Base-by-base conservation (phyloP, 1,140 invertebrate genomes). In the Leptinotarsa undecemlineata region DNA sequence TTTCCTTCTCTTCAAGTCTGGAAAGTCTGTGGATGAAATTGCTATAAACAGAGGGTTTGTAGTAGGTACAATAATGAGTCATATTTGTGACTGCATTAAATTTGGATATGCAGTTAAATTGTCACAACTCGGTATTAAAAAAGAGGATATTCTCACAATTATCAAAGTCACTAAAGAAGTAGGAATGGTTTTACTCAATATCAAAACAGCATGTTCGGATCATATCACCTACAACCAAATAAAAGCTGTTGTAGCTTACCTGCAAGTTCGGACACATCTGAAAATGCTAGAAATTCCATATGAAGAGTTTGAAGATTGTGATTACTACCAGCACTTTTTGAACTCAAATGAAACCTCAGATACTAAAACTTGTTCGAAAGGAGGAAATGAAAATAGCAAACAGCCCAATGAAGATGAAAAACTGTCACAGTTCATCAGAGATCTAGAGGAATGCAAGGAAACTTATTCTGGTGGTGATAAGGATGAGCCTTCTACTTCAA, bases 281-380 rank as follows among this genome's bases (percentile, higher is more conserved):
- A 60, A 57, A 57, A 71, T 17, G 13, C 26, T 81, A 19, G 62
- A 75, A 19, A 62, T 79, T 48, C 42, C 61, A 15, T 83, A 80
- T 71, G 69, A 77, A 62, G 82, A 83, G 11, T 83, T 83, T 76
- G 82, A 83, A 42, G 73, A 77, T 57, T 71, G 51, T 20, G 21
- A 60, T 13, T 71, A 20, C 17, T 20, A 64, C 20, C 17, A 57
- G 51, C 23, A 73, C 68, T 71, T 21, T 48, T 19, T 20, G 8
- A 71, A 71, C 14, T 8, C 19, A 0, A 71, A 20, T 17, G 15
- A 23, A 26, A 14, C 47, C 13, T 4, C 17, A 8, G 4, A 23
- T n/a, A 15, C n/a, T 57, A 3, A 0, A 19, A 19, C 15, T 15
- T 17, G 51, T 57, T 57, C 51, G n/a, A 57, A 15, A n/a, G 15